These are phyloP conservation scores for Phyllotreta striolata DNA, from an alignment of 2,888 invertebrate genomes.

Conservation along the genomic window DNA sequence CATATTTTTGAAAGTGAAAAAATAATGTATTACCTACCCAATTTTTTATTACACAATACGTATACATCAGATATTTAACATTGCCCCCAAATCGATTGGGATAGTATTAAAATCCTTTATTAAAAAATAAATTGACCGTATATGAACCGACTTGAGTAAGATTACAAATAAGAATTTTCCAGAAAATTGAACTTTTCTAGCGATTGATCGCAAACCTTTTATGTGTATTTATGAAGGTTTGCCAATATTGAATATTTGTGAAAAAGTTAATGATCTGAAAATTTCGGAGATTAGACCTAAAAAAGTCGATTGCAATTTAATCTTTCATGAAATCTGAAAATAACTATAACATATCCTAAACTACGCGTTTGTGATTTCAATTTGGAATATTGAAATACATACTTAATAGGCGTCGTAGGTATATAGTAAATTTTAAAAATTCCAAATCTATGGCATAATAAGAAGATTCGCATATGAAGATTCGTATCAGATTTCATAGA, in stretches of 20 bases:
- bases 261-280: conserved; percentile 18
- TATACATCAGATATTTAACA: neutral
- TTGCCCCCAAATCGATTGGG: neutral
- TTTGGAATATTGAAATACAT: no score
- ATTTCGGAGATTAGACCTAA: conserved; percentile 2
- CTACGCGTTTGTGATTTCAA: no score
- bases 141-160: neutral
- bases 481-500: no score
- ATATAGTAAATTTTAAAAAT: no score
- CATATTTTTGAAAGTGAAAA: no score
- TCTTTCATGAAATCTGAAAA: conserved; percentile 9
- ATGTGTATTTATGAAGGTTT: conserved; percentile 22
- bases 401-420: no score
- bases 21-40: no score
- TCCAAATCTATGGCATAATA: no score
- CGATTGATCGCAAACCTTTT: conserved; percentile 8
- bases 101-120: neutral
- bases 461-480: no score
- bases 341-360: neutral
- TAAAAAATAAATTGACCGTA: conserved; percentile 17
- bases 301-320: conserved; percentile 2
- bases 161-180: conserved; percentile 24
- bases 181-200: conserved; percentile 12
- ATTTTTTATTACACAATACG: no score
- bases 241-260: conserved; percentile 12